These are phyloP conservation scores for Solenopsis fugax DNA, from an alignment of 1,140 invertebrate genomes.

Conservation along the genomic window DNA sequence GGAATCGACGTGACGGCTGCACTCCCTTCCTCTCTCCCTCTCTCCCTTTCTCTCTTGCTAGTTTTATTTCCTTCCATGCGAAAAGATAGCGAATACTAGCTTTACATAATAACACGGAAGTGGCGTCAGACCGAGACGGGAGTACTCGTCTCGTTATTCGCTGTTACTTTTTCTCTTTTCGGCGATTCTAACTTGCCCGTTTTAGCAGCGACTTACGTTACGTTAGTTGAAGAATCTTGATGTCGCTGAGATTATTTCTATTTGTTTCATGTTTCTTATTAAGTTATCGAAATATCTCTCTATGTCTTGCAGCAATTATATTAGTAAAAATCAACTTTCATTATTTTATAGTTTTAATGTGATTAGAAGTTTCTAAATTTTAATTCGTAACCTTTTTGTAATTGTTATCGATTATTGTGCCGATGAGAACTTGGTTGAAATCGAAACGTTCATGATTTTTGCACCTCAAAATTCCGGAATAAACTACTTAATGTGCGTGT, in stretches of 20 bases:
- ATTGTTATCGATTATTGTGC: no score
- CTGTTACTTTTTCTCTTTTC: slow-evolving; percentile 44
- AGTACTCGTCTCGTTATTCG: slow-evolving; percentile 46
- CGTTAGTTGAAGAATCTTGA: slow-evolving; percentile 1
- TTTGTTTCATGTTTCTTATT: not conserved
- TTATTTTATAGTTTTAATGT: no score
- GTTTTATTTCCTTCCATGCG: slow-evolving; percentile 44
- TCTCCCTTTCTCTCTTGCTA: not conserved
- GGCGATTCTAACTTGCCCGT: slow-evolving; percentile 22
- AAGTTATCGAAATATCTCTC: not conserved
- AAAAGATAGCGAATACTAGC: slow-evolving; percentile 57
- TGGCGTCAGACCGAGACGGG: slow-evolving; percentile 49
- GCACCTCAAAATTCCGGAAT: no score
- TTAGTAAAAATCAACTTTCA: no score
- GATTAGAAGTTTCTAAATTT: no score
- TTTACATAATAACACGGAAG: slow-evolving; percentile 65
- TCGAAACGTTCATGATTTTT: no score
- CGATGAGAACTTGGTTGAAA: no score
- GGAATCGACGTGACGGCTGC: slow-evolving; percentile 57
- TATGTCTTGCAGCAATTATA: not conserved
- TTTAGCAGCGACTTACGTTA: not conserved
- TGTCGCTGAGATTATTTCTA: not conserved
- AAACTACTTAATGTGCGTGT: no score
- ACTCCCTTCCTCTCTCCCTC: not conserved
- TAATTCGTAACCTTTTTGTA: no score